Percentiles rank a stretch among this genome's conserved stretches.
Evolutionary conservation across 2,113 vertebrate species (phyloP).

Genomic region (Phaetusa simplex): DNA sequence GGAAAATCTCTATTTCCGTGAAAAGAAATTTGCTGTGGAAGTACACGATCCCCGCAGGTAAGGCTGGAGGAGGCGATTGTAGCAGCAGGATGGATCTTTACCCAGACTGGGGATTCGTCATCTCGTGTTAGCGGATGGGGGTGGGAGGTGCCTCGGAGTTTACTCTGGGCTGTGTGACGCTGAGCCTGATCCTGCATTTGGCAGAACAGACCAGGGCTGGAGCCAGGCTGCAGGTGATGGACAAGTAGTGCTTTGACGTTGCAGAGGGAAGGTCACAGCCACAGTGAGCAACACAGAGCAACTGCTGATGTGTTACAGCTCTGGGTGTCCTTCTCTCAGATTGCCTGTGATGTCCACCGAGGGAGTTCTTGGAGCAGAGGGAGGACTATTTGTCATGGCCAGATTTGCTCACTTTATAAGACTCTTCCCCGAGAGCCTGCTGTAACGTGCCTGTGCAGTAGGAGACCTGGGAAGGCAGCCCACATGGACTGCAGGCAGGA

Average conservation of each 20-base stretch:
- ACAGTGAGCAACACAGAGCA: background rate
- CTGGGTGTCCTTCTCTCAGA: background rate
- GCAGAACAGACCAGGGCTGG: background rate
- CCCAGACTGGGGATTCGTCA: background rate
- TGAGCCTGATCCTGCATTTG: background rate
- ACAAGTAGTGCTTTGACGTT: background rate
- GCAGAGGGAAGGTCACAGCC: background rate
- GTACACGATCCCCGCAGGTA: conserved; percentile 95
- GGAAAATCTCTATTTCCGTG: conserved; percentile 97
- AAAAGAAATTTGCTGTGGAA: conserved; percentile 98
- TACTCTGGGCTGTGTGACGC: background rate
- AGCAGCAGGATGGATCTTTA: background rate
- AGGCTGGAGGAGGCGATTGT: conserved; percentile 39
- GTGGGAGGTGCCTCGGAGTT: background rate
- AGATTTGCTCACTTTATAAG: background rate
- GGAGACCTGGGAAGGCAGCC: background rate
- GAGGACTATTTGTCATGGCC: background rate
- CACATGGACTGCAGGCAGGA: background rate
- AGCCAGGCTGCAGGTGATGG: background rate
- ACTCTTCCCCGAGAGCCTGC: background rate
- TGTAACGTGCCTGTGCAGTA: background rate
- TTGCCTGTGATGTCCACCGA: background rate
- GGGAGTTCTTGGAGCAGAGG: background rate
- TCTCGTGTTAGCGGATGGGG: rapidly evolving
- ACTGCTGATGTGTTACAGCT: background rate